phyloP scores from a whole-genome alignment of 2,113 vertebrate genomes.

The Piprites chloris region DNA sequence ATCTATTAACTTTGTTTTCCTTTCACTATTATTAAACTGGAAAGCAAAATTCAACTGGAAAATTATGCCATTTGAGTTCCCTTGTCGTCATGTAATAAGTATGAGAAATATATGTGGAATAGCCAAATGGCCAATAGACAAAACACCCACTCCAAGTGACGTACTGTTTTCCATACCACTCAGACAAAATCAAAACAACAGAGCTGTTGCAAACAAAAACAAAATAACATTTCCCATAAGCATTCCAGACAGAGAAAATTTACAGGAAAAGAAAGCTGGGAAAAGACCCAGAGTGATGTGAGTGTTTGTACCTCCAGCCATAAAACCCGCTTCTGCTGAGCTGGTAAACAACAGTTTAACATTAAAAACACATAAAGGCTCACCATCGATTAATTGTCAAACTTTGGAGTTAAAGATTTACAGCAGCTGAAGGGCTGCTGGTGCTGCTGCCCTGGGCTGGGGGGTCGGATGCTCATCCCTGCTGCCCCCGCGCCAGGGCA shows the following conservation, averaged over 20 bases:
- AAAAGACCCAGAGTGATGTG: constrained; percentile 70
- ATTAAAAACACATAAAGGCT: constrained; percentile 35
- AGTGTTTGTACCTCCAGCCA: constrained; percentile 61
- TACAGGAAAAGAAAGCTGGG: constrained; percentile 79
- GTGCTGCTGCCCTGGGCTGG: neutral
- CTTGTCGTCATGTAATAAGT: constrained; percentile 82
- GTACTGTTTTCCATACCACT: constrained; percentile 85
- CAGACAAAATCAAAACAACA: constrained; percentile 88
- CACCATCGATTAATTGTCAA: constrained; percentile 37
- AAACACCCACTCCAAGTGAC: constrained; percentile 84
- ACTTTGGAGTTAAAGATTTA: constrained; percentile 42
- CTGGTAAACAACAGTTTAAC: constrained; percentile 38
- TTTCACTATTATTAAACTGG: constrained; percentile 78
- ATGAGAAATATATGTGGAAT: constrained; percentile 82
- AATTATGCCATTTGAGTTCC: constrained; percentile 76
- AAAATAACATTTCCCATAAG: constrained; percentile 86
- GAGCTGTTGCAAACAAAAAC: constrained; percentile 86
- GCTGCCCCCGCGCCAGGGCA: neutral
- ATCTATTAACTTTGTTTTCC: constrained; percentile 78
- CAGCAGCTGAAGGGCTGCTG: neutral
- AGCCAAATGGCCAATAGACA: constrained; percentile 84
- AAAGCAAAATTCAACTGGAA: constrained; percentile 78
- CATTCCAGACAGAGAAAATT: constrained; percentile 83
- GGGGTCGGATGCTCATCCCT: neutral
- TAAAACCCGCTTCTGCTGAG: neutral